These are phyloP conservation scores for Drosophila kikkawai DNA, from an alignment of 1,140 invertebrate species.

Conservation along the genomic window DNA sequence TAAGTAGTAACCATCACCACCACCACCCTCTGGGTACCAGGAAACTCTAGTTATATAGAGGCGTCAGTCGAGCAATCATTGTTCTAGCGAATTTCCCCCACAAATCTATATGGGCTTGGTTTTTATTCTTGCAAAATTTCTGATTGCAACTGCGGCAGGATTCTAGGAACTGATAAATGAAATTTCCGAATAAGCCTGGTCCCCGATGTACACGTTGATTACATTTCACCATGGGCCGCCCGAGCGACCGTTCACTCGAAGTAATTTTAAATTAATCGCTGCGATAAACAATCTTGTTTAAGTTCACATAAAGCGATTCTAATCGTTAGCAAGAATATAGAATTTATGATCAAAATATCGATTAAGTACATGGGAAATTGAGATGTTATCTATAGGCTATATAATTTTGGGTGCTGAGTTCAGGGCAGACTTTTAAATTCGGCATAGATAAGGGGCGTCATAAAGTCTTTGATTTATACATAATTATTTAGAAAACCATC, in stretches of 20 bases:
- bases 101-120: constrained; percentile 22
- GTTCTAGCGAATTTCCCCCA: constrained; percentile 28
- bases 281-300: constrained; percentile 32
- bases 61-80: constrained; percentile 4
- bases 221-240: constrained; percentile 4
- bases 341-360: constrained; percentile 25
- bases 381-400: neutral
- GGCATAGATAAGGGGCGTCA: neutral
- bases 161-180: constrained; percentile 40
- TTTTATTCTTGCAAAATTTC: constrained; percentile 30
- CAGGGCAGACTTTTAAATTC: neutral
- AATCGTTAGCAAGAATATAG: constrained; percentile 27
- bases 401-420: neutral
- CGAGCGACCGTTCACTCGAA: neutral
- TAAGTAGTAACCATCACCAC: neutral
- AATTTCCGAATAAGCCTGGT: constrained; percentile 21
- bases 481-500: neutral
- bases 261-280: constrained; percentile 25
- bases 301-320: constrained; percentile 11
- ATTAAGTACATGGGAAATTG: neutral
- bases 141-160: constrained; percentile 22
- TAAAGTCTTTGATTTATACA: neutral
- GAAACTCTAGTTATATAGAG: constrained; percentile 5
- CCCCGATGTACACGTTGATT: constrained; percentile 18
- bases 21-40: neutral